Evolutionary conservation across 2,113 vertebrate genomes (phyloP), one percentile per base, ranked within the genome.

Genomic region (Atlantisia rogersi): DNA sequence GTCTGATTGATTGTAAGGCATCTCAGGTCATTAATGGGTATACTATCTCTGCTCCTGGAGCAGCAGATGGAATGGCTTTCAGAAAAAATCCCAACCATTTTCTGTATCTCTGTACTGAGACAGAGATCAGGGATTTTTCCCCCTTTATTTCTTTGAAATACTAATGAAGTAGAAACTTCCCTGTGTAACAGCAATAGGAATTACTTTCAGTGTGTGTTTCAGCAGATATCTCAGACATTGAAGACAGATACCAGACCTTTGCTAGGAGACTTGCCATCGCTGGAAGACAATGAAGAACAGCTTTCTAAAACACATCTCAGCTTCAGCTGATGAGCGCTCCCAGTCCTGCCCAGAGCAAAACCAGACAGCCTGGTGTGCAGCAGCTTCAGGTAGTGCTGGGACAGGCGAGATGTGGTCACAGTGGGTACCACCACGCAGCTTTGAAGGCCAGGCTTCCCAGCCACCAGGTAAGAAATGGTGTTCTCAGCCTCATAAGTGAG

Each of bases 401-500:
- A 11, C 14, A 24, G 60, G 26, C 0, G 8, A 35, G 50, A 44
- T 2, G 1, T 3, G 37, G 9, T 25, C 82, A 7, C 3, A 0
- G 1, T 0, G 0, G 18, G 24, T 16, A 18, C 55, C 31, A 5
- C 1, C 0, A 44, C 31, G 37, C 46, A 1, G 10, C 67, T 42
- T 26, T 0, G 0, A 40, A 44, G 24, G 11, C 20, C 31, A 64
- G 12, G 4, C 9, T 87, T 31, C 44, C 5, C 50, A 35, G 21
- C 60, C 42, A 7, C 11, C 3, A 1, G 5, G 3, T 1, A 2
- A 12, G 42, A 10, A 81, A 71, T 17, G 1, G 0, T 31, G 20
- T 40, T 39, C 39, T 67, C 69, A 53, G 69, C 32, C 39, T 70
- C 42, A 2, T 17, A 22, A 46, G 39, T 4, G 7, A 60, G 60